These are phyloP conservation scores for Centropus bengalensis DNA, from an alignment of 2,113 vertebrate species.

Conservation along the genomic window DNA sequence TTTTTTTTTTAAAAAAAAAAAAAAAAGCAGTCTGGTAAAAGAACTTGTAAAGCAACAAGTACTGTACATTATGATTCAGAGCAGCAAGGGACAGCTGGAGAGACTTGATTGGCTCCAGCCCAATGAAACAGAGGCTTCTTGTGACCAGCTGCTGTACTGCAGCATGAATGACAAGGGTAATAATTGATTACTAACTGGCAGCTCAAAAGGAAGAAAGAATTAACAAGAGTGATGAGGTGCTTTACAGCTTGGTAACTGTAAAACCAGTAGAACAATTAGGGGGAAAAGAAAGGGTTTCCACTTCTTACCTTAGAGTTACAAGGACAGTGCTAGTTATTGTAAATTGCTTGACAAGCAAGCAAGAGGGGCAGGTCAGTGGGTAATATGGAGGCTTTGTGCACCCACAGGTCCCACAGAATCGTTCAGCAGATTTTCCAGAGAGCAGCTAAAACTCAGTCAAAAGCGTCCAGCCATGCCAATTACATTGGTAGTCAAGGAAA, in stretches of 20 bases:
- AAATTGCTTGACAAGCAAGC: slow-evolving; percentile 35
- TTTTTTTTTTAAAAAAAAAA: neutral
- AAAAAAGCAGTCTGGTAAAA: slow-evolving; percentile 49
- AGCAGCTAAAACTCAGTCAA: slow-evolving; percentile 12
- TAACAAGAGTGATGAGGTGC: slow-evolving; percentile 63
- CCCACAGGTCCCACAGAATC: neutral
- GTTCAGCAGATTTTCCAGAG: neutral
- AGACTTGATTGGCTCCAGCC: slow-evolving; percentile 83
- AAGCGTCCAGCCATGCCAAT: slow-evolving; percentile 34
- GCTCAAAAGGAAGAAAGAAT: slow-evolving; percentile 81
- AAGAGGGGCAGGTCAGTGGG: neutral
- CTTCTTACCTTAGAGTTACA: slow-evolving; percentile 62
- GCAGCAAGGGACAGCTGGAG: slow-evolving; percentile 86
- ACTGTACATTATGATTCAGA: slow-evolving; percentile 77
- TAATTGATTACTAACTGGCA: slow-evolving; percentile 87
- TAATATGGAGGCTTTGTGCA: neutral
- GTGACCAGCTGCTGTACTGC: slow-evolving; percentile 86
- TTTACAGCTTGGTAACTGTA: slow-evolving; percentile 76
- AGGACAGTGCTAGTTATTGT: slow-evolving; percentile 55
- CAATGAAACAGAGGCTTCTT: slow-evolving; percentile 84
- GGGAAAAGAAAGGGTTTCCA: slow-evolving; percentile 53
- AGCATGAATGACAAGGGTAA: slow-evolving; percentile 88
- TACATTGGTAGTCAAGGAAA: slow-evolving; percentile 30
- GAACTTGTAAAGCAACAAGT: slow-evolving; percentile 79
- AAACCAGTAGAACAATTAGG: slow-evolving; percentile 60